Percentiles rank a stretch among this genome's conserved stretches.
These are phyloP conservation scores for Gryon sp. DNA, from an alignment of 1,140 invertebrate species.

Conservation along the genomic window DNA sequence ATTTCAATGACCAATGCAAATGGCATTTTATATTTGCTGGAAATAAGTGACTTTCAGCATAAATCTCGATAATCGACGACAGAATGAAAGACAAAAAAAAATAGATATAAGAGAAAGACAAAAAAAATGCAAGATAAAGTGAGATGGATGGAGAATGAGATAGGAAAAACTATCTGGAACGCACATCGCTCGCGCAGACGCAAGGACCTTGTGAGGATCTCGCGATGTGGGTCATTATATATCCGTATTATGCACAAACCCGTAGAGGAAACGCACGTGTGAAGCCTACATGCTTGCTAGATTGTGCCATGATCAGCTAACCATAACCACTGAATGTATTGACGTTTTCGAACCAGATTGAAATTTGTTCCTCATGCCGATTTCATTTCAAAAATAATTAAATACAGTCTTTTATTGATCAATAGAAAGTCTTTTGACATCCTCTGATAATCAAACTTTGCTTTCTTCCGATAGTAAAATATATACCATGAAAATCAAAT, in stretches of 20 bases:
- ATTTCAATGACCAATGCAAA: constrained; percentile 58
- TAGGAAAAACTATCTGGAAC: constrained; percentile 67
- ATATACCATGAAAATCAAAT: no score
- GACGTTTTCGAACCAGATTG: constrained; percentile 45
- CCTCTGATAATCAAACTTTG: no score
- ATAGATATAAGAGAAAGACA: constrained; percentile 16
- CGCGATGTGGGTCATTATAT: constrained; percentile 73
- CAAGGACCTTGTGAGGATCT: constrained; percentile 66
- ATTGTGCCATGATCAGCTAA: constrained; percentile 70
- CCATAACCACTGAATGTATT: constrained; percentile 68
- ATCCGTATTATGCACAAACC: constrained; percentile 68
- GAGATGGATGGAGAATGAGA: constrained; percentile 8
- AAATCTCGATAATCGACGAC: constrained; percentile 56
- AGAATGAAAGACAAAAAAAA: constrained; percentile 3
- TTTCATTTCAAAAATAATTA: no score
- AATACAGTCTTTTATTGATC: neutral
- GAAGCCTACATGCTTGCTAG: constrained; percentile 75
- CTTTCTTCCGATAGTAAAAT: no score
- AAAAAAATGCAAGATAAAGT: constrained; percentile 3
- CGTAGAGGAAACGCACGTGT: constrained; percentile 71
- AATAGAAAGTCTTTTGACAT: no score
- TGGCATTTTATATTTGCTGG: constrained; percentile 43
- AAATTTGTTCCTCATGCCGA: constrained; percentile 29
- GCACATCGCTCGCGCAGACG: constrained; percentile 40
- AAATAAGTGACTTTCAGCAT: constrained; percentile 61